These are phyloP conservation scores for Prosapia bicincta DNA, from an alignment of 2,888 invertebrate species.

Conservation along the genomic window DNA sequence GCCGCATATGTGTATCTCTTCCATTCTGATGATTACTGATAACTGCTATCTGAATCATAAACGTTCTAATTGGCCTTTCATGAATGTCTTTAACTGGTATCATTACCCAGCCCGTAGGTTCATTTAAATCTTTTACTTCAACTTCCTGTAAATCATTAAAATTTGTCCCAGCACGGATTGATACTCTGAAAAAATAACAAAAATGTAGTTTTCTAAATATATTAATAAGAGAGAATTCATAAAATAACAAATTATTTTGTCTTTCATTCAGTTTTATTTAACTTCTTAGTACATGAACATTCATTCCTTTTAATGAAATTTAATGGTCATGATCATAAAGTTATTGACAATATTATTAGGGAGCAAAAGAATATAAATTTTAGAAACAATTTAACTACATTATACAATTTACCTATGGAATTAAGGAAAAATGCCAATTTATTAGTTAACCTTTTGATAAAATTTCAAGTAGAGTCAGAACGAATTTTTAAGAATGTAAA, in stretches of 20 bases:
- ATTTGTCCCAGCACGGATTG: constrained; percentile 90
- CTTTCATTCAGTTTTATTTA: no score
- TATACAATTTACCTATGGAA: no score
- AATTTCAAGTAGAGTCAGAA: no score
- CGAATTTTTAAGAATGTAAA: no score
- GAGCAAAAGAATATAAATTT: no score
- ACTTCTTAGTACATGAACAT: no score
- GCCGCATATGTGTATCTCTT: constrained; percentile 95
- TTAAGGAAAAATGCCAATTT: no score
- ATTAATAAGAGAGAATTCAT: background rate
- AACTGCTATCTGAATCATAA: constrained; percentile 95
- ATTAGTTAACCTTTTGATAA: no score
- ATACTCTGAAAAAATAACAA: constrained; percentile 65
- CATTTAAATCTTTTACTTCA: constrained; percentile 88
- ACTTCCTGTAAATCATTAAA: constrained; percentile 96
- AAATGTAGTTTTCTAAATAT: background rate
- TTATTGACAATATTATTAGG: no score
- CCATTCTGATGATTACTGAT: constrained; percentile 99
- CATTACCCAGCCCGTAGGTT: constrained; percentile 96
- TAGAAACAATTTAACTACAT: no score
- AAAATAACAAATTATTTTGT: background rate
- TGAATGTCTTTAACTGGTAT: constrained; percentile 86
- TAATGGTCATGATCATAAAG: no score
- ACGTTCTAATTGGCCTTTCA: constrained; percentile 86
- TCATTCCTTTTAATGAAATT: no score